These are phyloP conservation scores for Dyspetes luteomarginatus DNA, from an alignment of 2,888 invertebrate genomes.

Conservation along the genomic window DNA sequence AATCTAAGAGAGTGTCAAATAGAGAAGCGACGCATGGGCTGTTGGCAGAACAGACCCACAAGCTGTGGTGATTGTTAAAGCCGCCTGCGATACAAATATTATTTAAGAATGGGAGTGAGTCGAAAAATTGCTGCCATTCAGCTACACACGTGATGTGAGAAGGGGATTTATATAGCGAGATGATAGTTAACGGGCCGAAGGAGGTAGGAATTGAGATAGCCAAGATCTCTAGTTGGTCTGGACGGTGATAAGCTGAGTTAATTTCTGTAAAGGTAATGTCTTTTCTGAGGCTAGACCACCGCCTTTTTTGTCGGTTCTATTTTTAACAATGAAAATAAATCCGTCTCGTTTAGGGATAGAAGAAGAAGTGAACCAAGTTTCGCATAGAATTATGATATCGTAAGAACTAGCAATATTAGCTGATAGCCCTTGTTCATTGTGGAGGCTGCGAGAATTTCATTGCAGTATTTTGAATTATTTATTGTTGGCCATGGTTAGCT, in stretches of 20 bases:
- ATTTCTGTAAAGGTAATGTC: neutral
- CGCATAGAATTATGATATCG: constrained; percentile 18
- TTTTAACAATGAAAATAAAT: neutral
- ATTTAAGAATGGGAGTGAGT: neutral
- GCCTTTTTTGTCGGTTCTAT: neutral
- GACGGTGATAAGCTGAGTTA: neutral
- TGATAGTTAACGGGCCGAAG: neutral
- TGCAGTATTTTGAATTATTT: constrained; percentile 7
- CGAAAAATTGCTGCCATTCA: neutral
- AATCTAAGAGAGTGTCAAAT: neutral
- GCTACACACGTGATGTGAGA: neutral
- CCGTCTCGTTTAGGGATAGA: neutral
- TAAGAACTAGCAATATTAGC: neutral
- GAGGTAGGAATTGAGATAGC: neutral
- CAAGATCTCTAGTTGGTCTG: neutral
- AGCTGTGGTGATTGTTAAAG: constrained; percentile 37
- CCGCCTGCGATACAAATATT: constrained; percentile 14
- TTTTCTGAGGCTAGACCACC: constrained; percentile 3
- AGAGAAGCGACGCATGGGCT: neutral
- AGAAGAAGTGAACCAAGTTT: neutral
- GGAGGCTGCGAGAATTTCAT: constrained; percentile 6
- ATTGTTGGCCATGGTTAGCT: constrained; percentile 7
- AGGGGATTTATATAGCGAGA: neutral
- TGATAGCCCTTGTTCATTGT: neutral
- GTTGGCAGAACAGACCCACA: constrained; percentile 22